phyloP scores from a whole-genome alignment of 1,140 invertebrate species.

The Papilio glaucus region DNA sequence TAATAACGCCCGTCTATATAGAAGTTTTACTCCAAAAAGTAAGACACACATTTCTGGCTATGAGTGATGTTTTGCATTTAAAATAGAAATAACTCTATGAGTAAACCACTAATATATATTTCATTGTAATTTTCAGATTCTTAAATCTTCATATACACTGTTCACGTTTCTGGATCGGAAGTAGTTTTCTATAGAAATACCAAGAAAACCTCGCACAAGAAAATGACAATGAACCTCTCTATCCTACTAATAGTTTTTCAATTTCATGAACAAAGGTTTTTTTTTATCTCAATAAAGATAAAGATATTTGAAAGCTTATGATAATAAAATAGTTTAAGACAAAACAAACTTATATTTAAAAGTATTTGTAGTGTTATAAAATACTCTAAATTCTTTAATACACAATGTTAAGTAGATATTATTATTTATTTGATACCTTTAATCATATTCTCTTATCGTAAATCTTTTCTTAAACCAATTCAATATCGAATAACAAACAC shows the following conservation, averaged over 20 bases:
- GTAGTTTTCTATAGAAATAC: conserved; percentile 36
- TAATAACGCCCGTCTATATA: too few species aligned
- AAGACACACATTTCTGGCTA: too few species aligned
- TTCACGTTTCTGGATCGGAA: conserved; percentile 64
- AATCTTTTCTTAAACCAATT: background rate
- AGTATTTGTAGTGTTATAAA: background rate
- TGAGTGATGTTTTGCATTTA: too few species aligned
- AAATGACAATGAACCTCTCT: too few species aligned
- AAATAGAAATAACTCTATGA: background rate
- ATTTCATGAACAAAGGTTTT: too few species aligned
- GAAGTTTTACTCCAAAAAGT: too few species aligned
- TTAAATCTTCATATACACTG: conserved; percentile 66
- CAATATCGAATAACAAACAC: background rate
- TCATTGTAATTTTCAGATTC: conserved; percentile 60
- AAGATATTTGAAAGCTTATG: background rate
- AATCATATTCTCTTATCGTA: conserved; percentile 1
- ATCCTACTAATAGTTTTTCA: too few species aligned
- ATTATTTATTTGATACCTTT: background rate
- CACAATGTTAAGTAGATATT: background rate
- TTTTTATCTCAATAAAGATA: background rate
- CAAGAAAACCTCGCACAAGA: too few species aligned
- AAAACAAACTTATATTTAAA: background rate
- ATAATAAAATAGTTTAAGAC: background rate
- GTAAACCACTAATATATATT: background rate
- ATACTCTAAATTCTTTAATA: too few species aligned